Evolutionary conservation across 2,113 vertebrate species (phyloP).

Genomic region (Neodon shergylaensis): DNA sequence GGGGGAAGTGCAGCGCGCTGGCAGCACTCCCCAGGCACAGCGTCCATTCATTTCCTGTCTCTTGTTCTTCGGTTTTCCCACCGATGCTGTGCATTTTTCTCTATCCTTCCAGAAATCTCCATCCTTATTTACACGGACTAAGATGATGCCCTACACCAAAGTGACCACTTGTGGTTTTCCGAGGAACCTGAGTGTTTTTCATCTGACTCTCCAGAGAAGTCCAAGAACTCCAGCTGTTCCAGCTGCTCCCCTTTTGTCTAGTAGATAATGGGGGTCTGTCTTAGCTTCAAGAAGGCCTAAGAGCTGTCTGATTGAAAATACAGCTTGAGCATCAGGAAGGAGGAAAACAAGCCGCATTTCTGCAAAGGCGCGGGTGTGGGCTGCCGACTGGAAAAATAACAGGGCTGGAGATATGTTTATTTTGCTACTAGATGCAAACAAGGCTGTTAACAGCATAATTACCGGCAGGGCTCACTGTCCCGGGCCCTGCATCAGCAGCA

Average conservation of each 20-base stretch:
- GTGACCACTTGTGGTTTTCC: not conserved
- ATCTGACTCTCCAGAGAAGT: not conserved
- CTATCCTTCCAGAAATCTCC: not conserved
- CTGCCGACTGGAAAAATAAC: conserved; percentile 14
- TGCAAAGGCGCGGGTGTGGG: conserved; percentile 5
- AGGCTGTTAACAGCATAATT: conserved; percentile 45
- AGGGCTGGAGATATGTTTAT: conserved; percentile 69
- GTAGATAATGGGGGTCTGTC: not conserved
- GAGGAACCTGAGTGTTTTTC: not conserved
- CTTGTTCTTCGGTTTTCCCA: not conserved
- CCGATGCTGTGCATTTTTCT: not conserved
- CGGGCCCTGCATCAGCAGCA: conserved; percentile 4
- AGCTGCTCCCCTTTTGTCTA: not conserved
- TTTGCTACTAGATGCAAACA: conserved; percentile 68
- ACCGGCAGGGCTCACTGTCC: conserved; percentile 24
- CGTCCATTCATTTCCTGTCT: not conserved
- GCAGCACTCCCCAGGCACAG: not conserved
- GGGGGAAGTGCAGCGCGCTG: not conserved
- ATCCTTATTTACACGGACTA: not conserved
- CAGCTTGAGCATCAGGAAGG: not conserved
- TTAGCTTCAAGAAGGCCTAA: not conserved
- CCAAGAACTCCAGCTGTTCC: not conserved
- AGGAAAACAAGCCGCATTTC: not conserved
- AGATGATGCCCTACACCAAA: not conserved
- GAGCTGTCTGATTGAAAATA: not conserved